Evolutionary conservation across 2,113 vertebrate genomes (phyloP).

Genomic region (Canis aureus): DNA sequence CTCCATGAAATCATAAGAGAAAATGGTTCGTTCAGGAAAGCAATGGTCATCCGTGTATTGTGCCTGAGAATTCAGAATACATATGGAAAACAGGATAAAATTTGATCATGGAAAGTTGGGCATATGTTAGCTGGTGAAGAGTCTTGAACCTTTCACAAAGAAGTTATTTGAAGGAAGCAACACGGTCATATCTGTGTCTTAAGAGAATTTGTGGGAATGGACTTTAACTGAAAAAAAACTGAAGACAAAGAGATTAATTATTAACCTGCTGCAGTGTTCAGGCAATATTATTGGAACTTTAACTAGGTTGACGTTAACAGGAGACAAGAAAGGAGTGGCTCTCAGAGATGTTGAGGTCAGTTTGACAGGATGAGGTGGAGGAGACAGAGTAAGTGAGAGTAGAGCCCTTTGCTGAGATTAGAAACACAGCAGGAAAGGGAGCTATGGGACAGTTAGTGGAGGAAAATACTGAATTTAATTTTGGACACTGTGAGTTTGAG

Average conservation of each 20-base stretch:
- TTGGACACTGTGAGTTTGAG: conserved; percentile 15
- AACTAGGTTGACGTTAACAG: background rate
- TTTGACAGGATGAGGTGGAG: background rate
- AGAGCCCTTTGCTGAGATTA: background rate
- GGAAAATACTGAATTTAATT: background rate
- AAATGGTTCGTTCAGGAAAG: background rate
- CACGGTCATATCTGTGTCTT: background rate
- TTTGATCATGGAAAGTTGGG: background rate
- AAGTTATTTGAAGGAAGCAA: conserved; percentile 23
- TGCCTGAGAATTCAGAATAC: background rate
- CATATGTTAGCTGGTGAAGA: background rate
- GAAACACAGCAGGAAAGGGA: background rate
- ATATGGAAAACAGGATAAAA: background rate
- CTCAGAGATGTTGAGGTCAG: background rate
- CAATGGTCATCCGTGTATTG: background rate
- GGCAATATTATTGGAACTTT: background rate
- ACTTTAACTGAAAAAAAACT: conserved; percentile 24
- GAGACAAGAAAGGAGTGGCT: background rate
- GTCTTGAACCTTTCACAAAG: background rate
- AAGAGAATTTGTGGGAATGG: background rate
- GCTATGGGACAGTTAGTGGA: background rate
- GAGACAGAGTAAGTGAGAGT: background rate
- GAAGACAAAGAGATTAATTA: background rate
- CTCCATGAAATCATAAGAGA: background rate
- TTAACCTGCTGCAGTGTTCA: background rate